phyloP scores from a whole-genome alignment of 2,113 vertebrate genomes.

The Prietella phreatophila region DNA sequence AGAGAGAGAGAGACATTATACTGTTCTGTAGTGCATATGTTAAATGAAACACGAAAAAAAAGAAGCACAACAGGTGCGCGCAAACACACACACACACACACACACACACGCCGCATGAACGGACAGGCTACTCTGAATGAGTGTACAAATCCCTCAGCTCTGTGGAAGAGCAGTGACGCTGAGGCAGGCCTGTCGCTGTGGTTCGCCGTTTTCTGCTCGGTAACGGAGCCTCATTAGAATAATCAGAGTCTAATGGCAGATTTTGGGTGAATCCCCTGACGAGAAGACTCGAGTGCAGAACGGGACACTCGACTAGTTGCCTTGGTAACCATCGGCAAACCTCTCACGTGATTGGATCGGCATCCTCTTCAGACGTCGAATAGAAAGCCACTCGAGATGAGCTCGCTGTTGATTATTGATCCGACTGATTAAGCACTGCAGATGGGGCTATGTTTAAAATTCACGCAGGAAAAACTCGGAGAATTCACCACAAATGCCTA shows the following conservation, averaged over 20 bases:
- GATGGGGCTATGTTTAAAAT: constrained; percentile 34
- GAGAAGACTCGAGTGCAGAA: constrained; percentile 43
- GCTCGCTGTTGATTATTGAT: constrained; percentile 44
- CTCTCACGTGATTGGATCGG: constrained; percentile 52
- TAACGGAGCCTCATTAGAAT: constrained; percentile 50
- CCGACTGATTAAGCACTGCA: constrained; percentile 39
- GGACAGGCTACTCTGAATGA: background rate
- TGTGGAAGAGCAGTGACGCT: background rate
- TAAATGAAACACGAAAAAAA: background rate
- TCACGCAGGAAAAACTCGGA: constrained; percentile 5
- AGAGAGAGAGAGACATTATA: background rate
- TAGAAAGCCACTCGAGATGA: constrained; percentile 40
- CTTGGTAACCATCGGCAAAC: constrained; percentile 56
- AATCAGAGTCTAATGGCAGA: constrained; percentile 52
- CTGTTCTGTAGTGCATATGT: background rate
- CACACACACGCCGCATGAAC: background rate
- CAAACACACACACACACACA: background rate
- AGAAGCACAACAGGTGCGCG: constrained; percentile 27
- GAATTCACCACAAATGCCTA: background rate
- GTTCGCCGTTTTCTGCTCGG: constrained; percentile 41
- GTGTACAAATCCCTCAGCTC: background rate
- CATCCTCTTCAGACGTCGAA: constrained; percentile 36
- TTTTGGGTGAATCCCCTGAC: constrained; percentile 48
- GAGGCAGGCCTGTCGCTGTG: constrained; percentile 3
- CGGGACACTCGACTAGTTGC: constrained; percentile 52